Base-by-base conservation (phyloP, 2,888 invertebrate genomes). In the Drosophila kuntzei region DNA sequence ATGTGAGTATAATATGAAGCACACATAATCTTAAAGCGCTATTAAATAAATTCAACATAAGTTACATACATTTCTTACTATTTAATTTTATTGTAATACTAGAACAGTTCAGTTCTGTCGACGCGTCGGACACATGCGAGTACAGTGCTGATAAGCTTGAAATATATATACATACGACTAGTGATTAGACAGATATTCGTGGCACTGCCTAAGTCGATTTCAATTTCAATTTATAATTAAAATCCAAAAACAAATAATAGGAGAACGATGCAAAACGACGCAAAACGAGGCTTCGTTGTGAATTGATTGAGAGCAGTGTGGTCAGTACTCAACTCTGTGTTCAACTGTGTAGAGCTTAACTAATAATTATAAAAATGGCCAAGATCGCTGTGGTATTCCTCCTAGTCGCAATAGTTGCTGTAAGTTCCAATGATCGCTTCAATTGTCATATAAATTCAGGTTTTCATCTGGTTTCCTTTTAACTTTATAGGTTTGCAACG, bases 281-380 rank as follows among this genome's bases (percentile, higher is more conserved):
- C 57, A 62, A 55, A 62, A 76, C 80, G 80, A 80, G 68, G 53
- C 57, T 46, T 65, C 36, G 22, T 77, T 57, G 25, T 39, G 36
- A 58, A 25, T 41, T 47, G 39, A 20, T 51, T 37, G 44, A 6
- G 9, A 27, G 44, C 46, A 32, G 36, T 37, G 43, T 29, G 41
- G 12, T 80, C 81, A 78, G 74, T 78, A 61, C 70, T 67, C 59
- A 49, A 66, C 47, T 55, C 66, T 27, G 50, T 66, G 66, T 73
- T 62, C 49, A 50, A 65, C 44, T 14, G 78, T 64, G 20, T 20
- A 66, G 78, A 77, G 37, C 69, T 51, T 20, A 59, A 62, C 16
- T 29, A 32, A 11, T 12, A n/a, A 11, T 25, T n/a, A 22, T n/a
- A 9, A 55, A 41, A 46, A 79, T 79, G 78, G 74, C 80, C 32